phyloP scores from a whole-genome alignment of 2,888 invertebrate species.

The Chelonus formosanus region DNA sequence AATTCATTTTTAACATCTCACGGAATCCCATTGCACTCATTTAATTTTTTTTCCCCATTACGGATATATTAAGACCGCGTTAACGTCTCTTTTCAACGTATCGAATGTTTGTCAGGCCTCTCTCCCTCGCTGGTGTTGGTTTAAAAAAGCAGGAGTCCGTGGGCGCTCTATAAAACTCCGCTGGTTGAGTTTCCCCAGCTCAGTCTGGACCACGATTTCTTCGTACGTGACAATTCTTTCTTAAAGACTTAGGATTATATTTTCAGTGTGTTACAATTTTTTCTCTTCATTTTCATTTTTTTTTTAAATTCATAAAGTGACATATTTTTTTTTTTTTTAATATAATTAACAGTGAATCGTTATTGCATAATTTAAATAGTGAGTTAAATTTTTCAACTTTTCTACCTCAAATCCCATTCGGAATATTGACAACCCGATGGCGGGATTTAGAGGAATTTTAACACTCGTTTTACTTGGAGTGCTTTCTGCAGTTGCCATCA shows the following conservation, averaged over 20 bases:
- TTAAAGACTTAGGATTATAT: background rate
- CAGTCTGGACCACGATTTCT: conserved; percentile 46
- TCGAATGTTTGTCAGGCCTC: conserved; percentile 5
- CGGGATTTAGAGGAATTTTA: conserved; percentile 33
- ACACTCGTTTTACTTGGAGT: conserved; percentile 40
- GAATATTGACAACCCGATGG: conserved; percentile 23
- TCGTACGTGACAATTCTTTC: no score
- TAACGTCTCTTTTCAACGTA: background rate
- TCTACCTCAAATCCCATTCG: background rate
- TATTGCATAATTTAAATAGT: conserved; percentile 4
- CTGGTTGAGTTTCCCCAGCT: conserved; percentile 51
- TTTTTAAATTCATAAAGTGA: background rate
- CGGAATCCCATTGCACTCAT: conserved; percentile 22
- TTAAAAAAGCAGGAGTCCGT: conserved; percentile 46
- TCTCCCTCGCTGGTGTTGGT: conserved; percentile 30
- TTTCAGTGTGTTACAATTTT: background rate
- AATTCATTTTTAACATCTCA: background rate
- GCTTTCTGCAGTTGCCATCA: conserved; percentile 45
- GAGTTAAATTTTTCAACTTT: conserved; percentile 2
- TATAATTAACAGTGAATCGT: background rate
- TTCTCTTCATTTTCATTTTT: background rate
- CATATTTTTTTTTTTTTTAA: background rate
- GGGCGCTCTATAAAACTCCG: conserved; percentile 64
- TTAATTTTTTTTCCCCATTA: background rate
- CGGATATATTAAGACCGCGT: background rate